Evolutionary conservation across 1,140 invertebrate genomes (phyloP).

Genomic region (Triops cancriformis): DNA sequence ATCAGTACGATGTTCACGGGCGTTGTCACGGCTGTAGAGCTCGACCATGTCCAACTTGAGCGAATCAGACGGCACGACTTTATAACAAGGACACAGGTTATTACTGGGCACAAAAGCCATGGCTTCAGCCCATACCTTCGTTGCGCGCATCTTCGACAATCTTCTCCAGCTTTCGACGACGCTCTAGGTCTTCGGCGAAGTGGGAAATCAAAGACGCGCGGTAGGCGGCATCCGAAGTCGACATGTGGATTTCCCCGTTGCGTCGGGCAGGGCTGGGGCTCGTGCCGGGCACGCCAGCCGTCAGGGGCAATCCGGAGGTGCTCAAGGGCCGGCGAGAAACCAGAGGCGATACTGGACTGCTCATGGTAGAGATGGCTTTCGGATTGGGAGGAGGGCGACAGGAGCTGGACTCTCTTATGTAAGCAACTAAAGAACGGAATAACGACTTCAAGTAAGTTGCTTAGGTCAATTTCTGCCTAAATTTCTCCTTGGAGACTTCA

Average conservation of each 20-base stretch:
- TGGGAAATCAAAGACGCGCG: constrained; percentile 24
- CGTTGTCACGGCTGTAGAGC: constrained; percentile 54
- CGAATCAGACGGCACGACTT: constrained; percentile 38
- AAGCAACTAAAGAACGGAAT: not conserved
- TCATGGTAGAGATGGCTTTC: not conserved
- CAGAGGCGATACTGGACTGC: not conserved
- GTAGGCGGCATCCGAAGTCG: constrained; percentile 17
- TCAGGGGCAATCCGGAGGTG: not conserved
- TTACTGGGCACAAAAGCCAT: not conserved
- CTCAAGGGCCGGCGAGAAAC: not conserved
- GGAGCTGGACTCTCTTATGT: not conserved
- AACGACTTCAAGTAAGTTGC: not conserved
- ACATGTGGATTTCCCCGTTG: not conserved
- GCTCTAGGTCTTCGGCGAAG: constrained; percentile 26
- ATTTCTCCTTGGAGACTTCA: too few relatives aligned
- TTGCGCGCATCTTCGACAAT: constrained; percentile 23
- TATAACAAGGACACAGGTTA: not conserved
- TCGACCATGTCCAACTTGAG: constrained; percentile 51
- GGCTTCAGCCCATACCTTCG: not conserved
- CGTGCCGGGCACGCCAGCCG: not conserved
- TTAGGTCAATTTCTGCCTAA: not conserved
- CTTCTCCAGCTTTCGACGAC: constrained; percentile 22
- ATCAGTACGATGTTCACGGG: constrained; percentile 51
- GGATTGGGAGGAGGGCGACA: not conserved
- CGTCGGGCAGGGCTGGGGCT: not conserved